Percentiles rank a stretch among this genome's conserved stretches.
phyloP scores from a whole-genome alignment of 2,888 invertebrate species.

The Aphidoletes aphidimyza region DNA sequence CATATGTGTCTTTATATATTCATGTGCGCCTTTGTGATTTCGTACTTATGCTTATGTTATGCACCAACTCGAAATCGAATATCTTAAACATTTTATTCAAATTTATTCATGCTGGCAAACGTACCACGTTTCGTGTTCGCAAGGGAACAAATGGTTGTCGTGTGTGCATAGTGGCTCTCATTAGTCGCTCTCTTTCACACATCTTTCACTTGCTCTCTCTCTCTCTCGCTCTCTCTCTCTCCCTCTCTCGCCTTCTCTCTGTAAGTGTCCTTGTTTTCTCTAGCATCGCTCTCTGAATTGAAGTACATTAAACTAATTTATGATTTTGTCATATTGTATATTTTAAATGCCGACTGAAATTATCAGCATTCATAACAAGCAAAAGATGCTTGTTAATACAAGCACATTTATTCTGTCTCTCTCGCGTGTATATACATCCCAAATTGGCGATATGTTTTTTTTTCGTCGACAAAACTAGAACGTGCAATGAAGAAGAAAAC shows the following conservation, averaged over 20 bases:
- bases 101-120: background rate
- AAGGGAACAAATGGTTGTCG: too few relatives aligned
- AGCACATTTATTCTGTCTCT: background rate
- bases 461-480: background rate
- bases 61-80: background rate
- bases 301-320: conserved; percentile 21
- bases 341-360: background rate
- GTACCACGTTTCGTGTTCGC: too few relatives aligned
- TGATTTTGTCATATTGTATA: background rate
- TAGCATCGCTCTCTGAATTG: background rate
- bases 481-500: conserved; percentile 11
- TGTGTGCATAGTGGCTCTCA: too few relatives aligned
- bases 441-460: background rate
- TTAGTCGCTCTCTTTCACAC: background rate
- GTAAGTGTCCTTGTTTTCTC: too few relatives aligned
- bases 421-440: background rate
- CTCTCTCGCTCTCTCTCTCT: too few relatives aligned
- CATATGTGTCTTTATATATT: conserved; percentile 13
- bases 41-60: background rate
- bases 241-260: too few relatives aligned
- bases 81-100: conserved; percentile 1
- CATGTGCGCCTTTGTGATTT: background rate
- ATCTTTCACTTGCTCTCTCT: too few relatives aligned
- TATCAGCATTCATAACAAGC: background rate
- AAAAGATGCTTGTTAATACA: background rate